Evolutionary conservation across 1,140 invertebrate genomes (phyloP).

Genomic region (Schlechtendalia chinensis): DNA sequence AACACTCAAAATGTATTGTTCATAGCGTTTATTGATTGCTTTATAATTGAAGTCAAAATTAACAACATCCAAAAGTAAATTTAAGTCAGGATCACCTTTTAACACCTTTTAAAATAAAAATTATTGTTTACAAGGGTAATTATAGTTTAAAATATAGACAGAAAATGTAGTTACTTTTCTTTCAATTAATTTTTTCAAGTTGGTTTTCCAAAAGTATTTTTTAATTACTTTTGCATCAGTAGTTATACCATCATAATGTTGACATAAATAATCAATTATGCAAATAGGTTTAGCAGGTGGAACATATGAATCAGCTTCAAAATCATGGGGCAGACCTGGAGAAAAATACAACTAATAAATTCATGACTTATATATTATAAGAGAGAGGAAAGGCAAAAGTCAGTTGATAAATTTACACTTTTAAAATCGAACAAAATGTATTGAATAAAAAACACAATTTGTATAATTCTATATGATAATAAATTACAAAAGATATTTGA

Average conservation of each 20-base stretch:
- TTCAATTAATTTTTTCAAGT: slow-evolving; percentile 77
- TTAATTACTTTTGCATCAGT: slow-evolving; percentile 88
- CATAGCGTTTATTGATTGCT: slow-evolving; percentile 83
- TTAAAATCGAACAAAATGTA: too few species aligned
- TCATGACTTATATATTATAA: not conserved
- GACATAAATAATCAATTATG: slow-evolving; percentile 80
- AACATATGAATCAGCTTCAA: slow-evolving; percentile 67
- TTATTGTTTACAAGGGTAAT: not conserved
- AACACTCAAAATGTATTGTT: slow-evolving; percentile 84
- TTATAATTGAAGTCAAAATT: slow-evolving; percentile 80
- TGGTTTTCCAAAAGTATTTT: slow-evolving; percentile 80
- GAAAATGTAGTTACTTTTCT: slow-evolving; percentile 62
- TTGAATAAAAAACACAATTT: too few species aligned
- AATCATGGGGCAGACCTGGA: slow-evolving; percentile 71
- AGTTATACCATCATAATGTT: slow-evolving; percentile 67
- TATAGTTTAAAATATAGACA: not conserved
- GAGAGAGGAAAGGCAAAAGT: too few species aligned
- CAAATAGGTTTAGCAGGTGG: slow-evolving; percentile 70
- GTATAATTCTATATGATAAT: too few species aligned
- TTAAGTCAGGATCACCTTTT: slow-evolving; percentile 65
- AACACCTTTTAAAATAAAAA: slow-evolving; percentile 56
- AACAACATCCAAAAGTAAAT: slow-evolving; percentile 68
- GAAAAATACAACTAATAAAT: slow-evolving; percentile 51
- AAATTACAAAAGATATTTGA: too few species aligned
- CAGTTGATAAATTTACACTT: too few species aligned